phyloP scores from a whole-genome alignment of 2,888 invertebrate genomes.

The Amphipoea lucens region DNA sequence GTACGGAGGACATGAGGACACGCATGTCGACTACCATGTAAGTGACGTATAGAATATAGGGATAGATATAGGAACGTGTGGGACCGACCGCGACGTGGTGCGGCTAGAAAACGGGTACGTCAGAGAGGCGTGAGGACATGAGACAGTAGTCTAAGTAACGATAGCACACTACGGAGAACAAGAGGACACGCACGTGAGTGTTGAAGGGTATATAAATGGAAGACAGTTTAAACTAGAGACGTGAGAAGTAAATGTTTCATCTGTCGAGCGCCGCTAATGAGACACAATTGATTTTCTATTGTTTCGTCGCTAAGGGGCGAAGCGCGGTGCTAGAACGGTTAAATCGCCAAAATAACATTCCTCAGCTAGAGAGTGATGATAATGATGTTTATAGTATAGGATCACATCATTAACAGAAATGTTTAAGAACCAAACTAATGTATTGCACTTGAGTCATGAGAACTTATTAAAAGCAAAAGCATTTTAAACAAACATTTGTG shows the following conservation, averaged over 20 bases:
- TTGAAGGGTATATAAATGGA: too few relatives aligned
- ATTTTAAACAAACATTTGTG: slow-evolving; percentile 10
- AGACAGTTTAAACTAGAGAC: neutral
- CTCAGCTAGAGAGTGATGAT: neutral
- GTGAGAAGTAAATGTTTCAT: neutral
- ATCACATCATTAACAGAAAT: neutral
- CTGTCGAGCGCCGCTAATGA: too few relatives aligned
- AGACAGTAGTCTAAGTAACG: rapidly evolving
- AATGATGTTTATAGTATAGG: neutral
- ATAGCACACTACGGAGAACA: neutral
- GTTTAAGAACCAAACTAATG: neutral
- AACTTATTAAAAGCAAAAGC: slow-evolving; percentile 3
- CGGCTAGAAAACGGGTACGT: neutral
- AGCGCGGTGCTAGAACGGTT: too few relatives aligned
- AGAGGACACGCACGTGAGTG: neutral
- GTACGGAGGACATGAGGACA: slow-evolving; percentile 84
- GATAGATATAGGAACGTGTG: too few relatives aligned
- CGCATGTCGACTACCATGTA: slow-evolving; percentile 88
- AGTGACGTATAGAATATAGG: slow-evolving; percentile 59
- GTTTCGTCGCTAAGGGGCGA: too few relatives aligned
- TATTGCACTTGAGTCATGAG: neutral
- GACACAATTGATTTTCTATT: too few relatives aligned
- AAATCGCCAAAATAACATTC: too few relatives aligned
- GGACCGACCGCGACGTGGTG: neutral
- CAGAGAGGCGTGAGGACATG: neutral